These are phyloP conservation scores for Mustela nigripes DNA, from an alignment of 2,113 vertebrate species.

Conservation along the genomic window DNA sequence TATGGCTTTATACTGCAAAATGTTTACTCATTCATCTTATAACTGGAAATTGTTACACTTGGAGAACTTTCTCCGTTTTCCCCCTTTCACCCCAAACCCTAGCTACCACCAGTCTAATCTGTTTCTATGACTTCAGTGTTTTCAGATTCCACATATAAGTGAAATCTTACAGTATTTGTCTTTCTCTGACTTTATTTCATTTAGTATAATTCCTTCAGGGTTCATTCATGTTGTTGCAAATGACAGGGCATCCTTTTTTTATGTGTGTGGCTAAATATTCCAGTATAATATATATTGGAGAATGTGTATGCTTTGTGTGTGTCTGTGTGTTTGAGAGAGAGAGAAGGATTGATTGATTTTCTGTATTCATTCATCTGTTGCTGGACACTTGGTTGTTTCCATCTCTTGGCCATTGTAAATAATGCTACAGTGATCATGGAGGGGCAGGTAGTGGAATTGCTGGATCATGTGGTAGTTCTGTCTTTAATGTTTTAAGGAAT, in stretches of 20 bases:
- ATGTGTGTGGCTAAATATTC: not conserved
- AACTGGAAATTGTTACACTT: not conserved
- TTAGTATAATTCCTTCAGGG: not conserved
- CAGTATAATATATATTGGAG: not conserved
- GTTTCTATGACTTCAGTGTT: not conserved
- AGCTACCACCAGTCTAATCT: not conserved
- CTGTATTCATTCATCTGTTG: not conserved
- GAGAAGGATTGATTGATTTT: not conserved
- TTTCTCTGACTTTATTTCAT: not conserved
- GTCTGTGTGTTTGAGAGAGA: not conserved
- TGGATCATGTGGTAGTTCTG: not conserved
- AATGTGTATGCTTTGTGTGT: not conserved
- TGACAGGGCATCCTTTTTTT: not conserved
- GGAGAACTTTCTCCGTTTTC: not conserved
- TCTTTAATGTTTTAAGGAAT: not conserved
- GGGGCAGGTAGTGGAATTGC: not conserved
- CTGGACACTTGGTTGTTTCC: not conserved
- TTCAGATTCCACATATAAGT: not conserved
- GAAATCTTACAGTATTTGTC: not conserved
- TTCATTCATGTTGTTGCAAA: not conserved
- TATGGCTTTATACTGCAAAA: not conserved
- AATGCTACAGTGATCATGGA: not conserved
- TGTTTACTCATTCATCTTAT: not conserved
- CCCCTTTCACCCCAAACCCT: not conserved
- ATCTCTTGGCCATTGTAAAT: not conserved